Percentiles rank a stretch among this genome's conserved stretches.
Evolutionary conservation across 2,888 invertebrate genomes (phyloP).

Genomic region (Escarpia spicata): DNA sequence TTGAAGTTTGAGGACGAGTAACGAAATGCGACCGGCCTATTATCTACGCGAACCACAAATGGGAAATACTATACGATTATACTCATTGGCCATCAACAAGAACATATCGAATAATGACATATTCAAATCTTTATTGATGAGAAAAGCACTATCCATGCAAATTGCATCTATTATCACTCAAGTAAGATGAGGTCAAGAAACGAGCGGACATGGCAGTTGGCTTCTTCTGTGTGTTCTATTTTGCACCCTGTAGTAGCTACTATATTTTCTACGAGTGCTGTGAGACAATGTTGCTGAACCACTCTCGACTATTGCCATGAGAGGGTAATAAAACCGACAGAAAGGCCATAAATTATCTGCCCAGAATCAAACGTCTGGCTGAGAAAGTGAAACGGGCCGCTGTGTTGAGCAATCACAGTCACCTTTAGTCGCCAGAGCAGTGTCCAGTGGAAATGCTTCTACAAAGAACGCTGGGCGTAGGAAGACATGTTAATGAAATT

Average conservation of each 20-base stretch:
- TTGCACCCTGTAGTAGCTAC: not conserved
- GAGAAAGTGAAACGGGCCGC: not conserved
- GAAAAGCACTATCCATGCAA: not conserved
- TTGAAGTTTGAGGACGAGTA: not conserved
- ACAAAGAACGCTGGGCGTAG: not conserved
- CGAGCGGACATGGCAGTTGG: not conserved
- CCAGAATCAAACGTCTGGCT: not conserved
- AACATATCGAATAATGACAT: not conserved
- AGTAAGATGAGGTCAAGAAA: not conserved
- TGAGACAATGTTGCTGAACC: not conserved
- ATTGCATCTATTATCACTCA: not conserved
- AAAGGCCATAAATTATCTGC: not conserved
- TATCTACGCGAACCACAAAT: not conserved
- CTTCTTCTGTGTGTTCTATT: not conserved
- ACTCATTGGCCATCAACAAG: not conserved
- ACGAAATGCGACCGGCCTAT: no score
- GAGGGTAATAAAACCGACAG: not conserved
- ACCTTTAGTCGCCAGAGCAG: not conserved
- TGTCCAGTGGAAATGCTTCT: not conserved
- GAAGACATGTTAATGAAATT: slow-evolving; percentile 13
- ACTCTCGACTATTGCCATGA: not conserved
- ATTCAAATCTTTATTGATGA: not conserved
- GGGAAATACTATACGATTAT: not conserved
- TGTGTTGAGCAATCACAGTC: not conserved
- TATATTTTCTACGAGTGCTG: not conserved